phyloP scores from a whole-genome alignment of 2,113 vertebrate genomes.

The Eurypyga helias region DNA sequence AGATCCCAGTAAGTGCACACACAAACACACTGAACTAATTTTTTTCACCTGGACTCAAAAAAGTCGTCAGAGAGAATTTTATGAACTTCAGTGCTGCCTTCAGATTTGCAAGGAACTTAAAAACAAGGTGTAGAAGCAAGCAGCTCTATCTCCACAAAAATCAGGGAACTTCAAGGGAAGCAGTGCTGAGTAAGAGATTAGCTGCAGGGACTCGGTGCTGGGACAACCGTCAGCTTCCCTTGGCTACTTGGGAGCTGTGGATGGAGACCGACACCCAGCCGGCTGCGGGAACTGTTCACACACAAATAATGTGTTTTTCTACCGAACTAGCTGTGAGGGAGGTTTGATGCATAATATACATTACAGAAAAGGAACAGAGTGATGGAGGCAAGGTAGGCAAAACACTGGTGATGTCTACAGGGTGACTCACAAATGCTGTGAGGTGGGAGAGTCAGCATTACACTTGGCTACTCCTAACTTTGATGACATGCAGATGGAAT shows the following conservation, averaged over 20 bases:
- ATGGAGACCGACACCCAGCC: not conserved
- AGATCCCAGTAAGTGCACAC: not conserved
- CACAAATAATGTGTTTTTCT: not conserved
- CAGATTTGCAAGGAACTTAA: not conserved
- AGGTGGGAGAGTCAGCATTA: not conserved
- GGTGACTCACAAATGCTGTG: not conserved
- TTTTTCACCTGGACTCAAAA: not conserved
- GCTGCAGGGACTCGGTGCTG: not conserved
- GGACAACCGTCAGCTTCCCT: not conserved
- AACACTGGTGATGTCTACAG: not conserved
- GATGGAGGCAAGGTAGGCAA: not conserved
- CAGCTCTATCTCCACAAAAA: not conserved
- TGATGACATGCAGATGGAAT: not conserved
- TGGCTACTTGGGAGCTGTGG: rapidly evolving
- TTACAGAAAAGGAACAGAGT: not conserved
- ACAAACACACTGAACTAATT: not conserved
- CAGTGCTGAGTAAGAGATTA: not conserved
- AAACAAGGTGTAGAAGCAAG: not conserved
- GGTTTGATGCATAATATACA: not conserved
- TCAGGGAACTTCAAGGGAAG: not conserved
- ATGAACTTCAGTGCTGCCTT: not conserved
- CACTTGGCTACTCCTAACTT: not conserved
- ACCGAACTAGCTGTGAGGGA: not conserved
- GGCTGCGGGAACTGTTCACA: not conserved
- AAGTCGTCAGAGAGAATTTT: not conserved